Percentiles rank a stretch among this genome's conserved stretches.
Conservation (phyloP, 1,140 invertebrate species). For the Dinoponera quadriceps region DNA sequence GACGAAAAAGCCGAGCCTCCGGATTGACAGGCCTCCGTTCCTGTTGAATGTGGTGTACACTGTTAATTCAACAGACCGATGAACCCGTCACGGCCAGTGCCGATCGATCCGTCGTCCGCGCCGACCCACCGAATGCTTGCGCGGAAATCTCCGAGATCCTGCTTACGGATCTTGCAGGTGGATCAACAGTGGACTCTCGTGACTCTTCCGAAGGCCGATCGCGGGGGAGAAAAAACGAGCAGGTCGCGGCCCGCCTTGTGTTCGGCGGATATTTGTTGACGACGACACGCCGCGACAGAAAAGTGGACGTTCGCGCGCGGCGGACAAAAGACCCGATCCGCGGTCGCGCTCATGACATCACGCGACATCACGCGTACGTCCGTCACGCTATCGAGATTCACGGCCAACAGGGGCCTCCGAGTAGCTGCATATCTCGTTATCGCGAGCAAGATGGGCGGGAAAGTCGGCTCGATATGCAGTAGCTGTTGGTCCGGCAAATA, state of each 20-base stretch:
- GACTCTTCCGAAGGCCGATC: no score
- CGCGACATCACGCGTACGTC: conserved; percentile 45
- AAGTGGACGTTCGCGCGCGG: not conserved
- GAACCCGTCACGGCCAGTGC: conserved; percentile 21
- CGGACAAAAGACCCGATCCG: not conserved
- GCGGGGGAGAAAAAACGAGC: no score
- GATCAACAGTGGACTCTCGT: no score
- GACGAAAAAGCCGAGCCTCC: not conserved
- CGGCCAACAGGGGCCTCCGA: conserved; percentile 27
- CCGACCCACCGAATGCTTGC: not conserved
- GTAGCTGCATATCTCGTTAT: conserved; percentile 48
- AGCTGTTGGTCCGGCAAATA: conserved; percentile 84
- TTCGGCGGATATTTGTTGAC: no score
- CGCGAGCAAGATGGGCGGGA: conserved; percentile 79
- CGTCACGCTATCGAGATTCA: conserved; percentile 38
- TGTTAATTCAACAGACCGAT: conserved; percentile 51
- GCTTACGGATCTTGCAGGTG: no score
- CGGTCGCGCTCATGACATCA: conserved; percentile 58
- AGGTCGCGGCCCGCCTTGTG: no score
- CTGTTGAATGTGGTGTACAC: not conserved
- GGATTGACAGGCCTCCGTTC: not conserved
- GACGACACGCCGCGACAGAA: no score
- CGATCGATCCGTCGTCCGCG: conserved; percentile 24
- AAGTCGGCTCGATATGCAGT: conserved; percentile 82
- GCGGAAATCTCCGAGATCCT: not conserved